These are phyloP conservation scores for Oncopeltus fasciatus DNA, from an alignment of 1,140 invertebrate genomes.

Conservation along the genomic window DNA sequence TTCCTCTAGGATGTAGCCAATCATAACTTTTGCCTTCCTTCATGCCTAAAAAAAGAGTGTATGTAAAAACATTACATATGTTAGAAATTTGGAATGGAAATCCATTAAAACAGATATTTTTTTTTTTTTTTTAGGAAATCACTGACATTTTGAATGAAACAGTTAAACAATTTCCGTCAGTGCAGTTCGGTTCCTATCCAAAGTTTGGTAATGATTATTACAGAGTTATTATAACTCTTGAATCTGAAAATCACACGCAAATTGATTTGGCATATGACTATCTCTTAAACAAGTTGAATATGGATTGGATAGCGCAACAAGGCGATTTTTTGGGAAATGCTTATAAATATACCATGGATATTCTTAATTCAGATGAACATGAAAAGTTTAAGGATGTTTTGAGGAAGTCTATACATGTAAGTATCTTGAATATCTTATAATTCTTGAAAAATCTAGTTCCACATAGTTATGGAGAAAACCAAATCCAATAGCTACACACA, in stretches of 20 bases:
- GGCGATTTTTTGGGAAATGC: constrained; percentile 11
- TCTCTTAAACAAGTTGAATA: constrained; percentile 18
- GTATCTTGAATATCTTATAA: background rate
- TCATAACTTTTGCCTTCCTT: too few relatives aligned
- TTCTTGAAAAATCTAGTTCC: too few relatives aligned
- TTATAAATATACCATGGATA: background rate
- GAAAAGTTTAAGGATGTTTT: constrained; percentile 19
- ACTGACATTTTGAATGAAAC: constrained; percentile 34
- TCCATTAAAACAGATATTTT: too few relatives aligned
- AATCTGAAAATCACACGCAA: constrained; percentile 28
- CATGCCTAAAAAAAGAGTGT: too few relatives aligned
- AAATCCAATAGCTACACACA: too few relatives aligned
- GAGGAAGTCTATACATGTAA: constrained; percentile 24
- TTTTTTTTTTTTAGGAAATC: background rate
- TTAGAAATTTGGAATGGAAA: too few relatives aligned
- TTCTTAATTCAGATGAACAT: background rate
- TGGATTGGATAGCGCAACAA: constrained; percentile 12
- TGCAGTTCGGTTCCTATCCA: constrained; percentile 55
- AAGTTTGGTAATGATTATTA: constrained; percentile 33
- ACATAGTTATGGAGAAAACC: too few relatives aligned
- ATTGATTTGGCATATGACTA: constrained; percentile 25
- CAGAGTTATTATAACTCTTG: constrained; percentile 35
- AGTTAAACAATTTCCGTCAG: constrained; percentile 35
- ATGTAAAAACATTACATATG: too few relatives aligned
- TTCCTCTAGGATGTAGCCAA: too few relatives aligned